Conservation (phyloP, 2,888 invertebrate species). For the Gerris lacustris region DNA sequence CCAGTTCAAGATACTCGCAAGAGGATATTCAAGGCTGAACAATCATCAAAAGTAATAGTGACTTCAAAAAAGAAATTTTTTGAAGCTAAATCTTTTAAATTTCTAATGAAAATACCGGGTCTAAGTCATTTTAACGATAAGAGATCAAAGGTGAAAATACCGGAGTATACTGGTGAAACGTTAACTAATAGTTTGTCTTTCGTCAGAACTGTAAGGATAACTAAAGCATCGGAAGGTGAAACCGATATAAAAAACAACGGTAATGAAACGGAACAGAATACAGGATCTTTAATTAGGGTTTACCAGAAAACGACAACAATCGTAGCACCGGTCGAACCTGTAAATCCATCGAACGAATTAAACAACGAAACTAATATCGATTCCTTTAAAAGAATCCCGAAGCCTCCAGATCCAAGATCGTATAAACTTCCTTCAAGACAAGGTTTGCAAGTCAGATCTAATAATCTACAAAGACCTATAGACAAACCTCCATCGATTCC, state of each 20-base stretch:
- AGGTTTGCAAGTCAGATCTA: background rate
- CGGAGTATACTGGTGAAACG: background rate
- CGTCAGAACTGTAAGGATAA: background rate
- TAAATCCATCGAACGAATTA: no score
- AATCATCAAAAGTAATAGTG: background rate
- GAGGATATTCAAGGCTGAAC: no score
- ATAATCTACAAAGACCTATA: background rate
- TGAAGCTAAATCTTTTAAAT: background rate
- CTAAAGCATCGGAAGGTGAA: background rate
- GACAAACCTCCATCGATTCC: background rate
- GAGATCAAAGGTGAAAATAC: background rate
- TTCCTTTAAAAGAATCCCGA: background rate
- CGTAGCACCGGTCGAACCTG: background rate
- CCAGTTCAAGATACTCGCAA: no score
- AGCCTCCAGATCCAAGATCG: background rate
- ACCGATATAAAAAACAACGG: background rate
- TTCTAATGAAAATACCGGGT: background rate
- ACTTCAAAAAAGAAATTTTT: background rate
- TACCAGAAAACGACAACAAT: background rate
- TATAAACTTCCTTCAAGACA: background rate
- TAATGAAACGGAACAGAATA: background rate
- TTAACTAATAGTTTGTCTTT: slow-evolving; percentile 1
- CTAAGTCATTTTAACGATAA: background rate
- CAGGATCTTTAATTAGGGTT: background rate
- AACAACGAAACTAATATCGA: background rate